Evolutionary conservation across 2,113 vertebrate genomes (phyloP).

Genomic region (Cyprinus carpio): DNA sequence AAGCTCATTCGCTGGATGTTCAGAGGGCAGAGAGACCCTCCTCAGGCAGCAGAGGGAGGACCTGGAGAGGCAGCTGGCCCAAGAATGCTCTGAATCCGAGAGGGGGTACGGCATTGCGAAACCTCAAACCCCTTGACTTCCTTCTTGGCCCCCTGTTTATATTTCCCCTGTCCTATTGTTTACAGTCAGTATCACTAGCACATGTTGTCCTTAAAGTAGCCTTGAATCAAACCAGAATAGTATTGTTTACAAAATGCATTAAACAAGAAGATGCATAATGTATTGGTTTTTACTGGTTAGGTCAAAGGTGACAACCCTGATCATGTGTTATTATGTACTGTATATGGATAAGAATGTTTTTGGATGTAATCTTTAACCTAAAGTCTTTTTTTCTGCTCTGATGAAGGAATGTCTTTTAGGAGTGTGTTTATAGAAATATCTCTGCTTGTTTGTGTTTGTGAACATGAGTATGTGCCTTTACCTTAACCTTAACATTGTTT

Average conservation of each 20-base stretch:
- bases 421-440: slow-evolving; percentile 54
- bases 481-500: slow-evolving; percentile 15
- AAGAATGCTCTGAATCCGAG: slow-evolving; percentile 67
- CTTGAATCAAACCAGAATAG: slow-evolving; percentile 48
- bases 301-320: slow-evolving; percentile 60
- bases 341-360: slow-evolving; percentile 48
- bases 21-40: slow-evolving; percentile 70
- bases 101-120: slow-evolving; percentile 70
- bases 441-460: slow-evolving; percentile 40
- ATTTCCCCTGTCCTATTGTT: slow-evolving; percentile 55
- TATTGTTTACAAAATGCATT: slow-evolving; percentile 62
- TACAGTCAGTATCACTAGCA: slow-evolving; percentile 74
- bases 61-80: slow-evolving; percentile 68
- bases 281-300: slow-evolving; percentile 68
- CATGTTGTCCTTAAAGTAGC: slow-evolving; percentile 66
- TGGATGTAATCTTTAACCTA: slow-evolving; percentile 54
- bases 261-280: slow-evolving; percentile 65
- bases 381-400: slow-evolving; percentile 26
- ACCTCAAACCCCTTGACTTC: slow-evolving; percentile 32
- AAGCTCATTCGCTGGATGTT: slow-evolving; percentile 69
- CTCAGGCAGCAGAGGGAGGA: slow-evolving; percentile 75
- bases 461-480: neutral
- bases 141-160: slow-evolving; percentile 61
- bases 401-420: slow-evolving; percentile 55
- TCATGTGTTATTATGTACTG: slow-evolving; percentile 57